Base-by-base conservation (phyloP, 1,140 invertebrate species). In the Triops cancriformis region DNA sequence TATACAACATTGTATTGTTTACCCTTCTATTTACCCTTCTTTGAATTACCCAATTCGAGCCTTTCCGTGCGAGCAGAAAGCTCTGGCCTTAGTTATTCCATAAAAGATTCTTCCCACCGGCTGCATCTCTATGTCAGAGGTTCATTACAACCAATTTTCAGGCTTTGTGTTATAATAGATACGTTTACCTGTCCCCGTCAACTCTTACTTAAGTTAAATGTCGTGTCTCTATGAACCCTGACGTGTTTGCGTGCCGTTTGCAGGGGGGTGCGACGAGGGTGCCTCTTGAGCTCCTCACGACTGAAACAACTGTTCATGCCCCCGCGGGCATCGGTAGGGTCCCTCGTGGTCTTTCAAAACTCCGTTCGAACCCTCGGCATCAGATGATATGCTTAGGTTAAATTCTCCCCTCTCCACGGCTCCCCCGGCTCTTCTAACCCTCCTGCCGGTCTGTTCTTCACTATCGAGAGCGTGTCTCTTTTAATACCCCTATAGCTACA, bases 141-240 rank as follows among this genome's bases (percentile, higher is more conserved):
- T 37, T 64, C 51, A 64, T 64, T 64, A 64, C 14, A 18, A 14
- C 51, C 51, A 64, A 64, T 64, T 64, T 23, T 64, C 51, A 64
- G 4, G 51, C 31, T 37, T 9, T 64, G 14, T 3, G 18, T 18
- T 23, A 14, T 64, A 64, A 64, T 64, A 64, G 51, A 64, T 64
- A 64, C 23, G 51, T 64, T 64, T 23, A 64, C 51, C 51, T 64
- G n/a, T 64, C 14, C 31, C 51, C 51, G 51, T 64, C 51, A 64
- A 64, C 14, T 64, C 51, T 14, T 64, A 64, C 51, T 64, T 64
- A 64, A 64, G 51, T 64, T 64, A 64, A 64, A 64, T 64, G 51
- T 64, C 51, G 51, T 64, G 51, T 64, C 51, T 64, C 10, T 64
- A 18, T 64, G 51, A 64, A 64, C 51, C 51, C 51, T 64, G 51